Evolutionary conservation across 2,797 vertebrate species (phyloP), one percentile per base, ranked within the genome.

Genomic region (Propithecus perrieri): DNA sequence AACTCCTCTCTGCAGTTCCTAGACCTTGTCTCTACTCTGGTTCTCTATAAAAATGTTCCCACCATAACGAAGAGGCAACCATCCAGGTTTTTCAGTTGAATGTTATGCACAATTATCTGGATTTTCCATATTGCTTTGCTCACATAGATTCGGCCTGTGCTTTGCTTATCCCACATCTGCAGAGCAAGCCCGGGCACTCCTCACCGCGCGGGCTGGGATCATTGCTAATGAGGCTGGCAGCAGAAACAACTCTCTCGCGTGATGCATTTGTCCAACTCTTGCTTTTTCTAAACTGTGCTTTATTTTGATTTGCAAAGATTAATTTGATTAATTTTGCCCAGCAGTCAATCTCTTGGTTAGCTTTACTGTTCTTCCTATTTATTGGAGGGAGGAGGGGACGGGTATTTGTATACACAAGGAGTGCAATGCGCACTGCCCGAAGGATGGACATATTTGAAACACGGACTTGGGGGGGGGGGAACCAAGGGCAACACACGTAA

Each of bases 321-420:
- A 86, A 87, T 97, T 94, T 85, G 65, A 59, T 86, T 86, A 86
- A 84, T 97, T 94, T 85, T 85, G 43, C 50, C 28, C 41, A 85
- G 46, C 78, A 78, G 71, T 86, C 78, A 85, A 55, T 61, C 33
- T 87, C 59, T 67, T 83, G 55, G 43, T 61, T 89, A 79, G 81
- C 53, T 87, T 87, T 87, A 55, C 65, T 92, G 17, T 76, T 89
- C 43, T n/a, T 67, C 5, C 81, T 55, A 26, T 53, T 83, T 91
- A 65, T 43, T 94, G 28, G n/a, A n/a, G n/a, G n/a, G n/a, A n/a
- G n/a, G n/a, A n/a, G n/a, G n/a, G n/a, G n/a, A n/a, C n/a, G n/a
- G n/a, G n/a, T n/a, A n/a, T n/a, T n/a, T n/a, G n/a, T n/a, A n/a
- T n/a, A n/a, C n/a, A n/a, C n/a, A n/a, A n/a, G n/a, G n/a, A n/a